phyloP scores from a whole-genome alignment of 23 tunicate species.

The Trididemnum miniatum region DNA sequence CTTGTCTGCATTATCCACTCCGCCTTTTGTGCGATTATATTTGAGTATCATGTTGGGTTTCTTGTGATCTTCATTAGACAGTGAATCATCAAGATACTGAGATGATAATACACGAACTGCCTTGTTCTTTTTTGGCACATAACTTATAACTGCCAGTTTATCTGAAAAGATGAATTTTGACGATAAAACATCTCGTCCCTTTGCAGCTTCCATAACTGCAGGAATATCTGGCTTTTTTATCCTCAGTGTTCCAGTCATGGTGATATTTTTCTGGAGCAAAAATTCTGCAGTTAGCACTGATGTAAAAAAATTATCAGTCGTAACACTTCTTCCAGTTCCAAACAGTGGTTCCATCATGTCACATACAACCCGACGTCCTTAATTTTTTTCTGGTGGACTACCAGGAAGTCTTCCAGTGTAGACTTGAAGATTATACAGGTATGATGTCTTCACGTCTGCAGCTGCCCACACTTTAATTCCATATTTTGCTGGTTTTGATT shows the following conservation, averaged over 20 bases:
- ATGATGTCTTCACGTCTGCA: conserved; percentile 36
- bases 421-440: too few species aligned
- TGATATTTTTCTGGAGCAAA: conserved; percentile 20
- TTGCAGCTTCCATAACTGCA: conserved; percentile 35
- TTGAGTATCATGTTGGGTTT: conserved; percentile 32
- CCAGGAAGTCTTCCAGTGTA: conserved; percentile 11
- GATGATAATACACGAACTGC: conserved; percentile 30
- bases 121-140: conserved; percentile 18
- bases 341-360: conserved; percentile 39
- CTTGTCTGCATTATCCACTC: conserved; percentile 26
- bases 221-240: conserved; percentile 19
- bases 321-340: conserved; percentile 40
- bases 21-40: conserved; percentile 11
- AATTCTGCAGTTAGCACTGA: conserved; percentile 32
- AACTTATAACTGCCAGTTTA: conserved; percentile 17
- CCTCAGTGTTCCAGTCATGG: conserved; percentile 21
- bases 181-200: conserved; percentile 28
- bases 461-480: conserved; percentile 39
- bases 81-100: conserved; percentile 31
- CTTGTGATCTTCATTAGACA: conserved; percentile 29
- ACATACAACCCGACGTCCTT: conserved; percentile 29
- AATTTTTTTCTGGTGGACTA: background rate
- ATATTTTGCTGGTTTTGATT: conserved; percentile 38
- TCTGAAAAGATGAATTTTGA: conserved; percentile 24
- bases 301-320: conserved; percentile 30